Evolutionary conservation across 2,888 invertebrate species (phyloP), one percentile per base, ranked within the genome.

Genomic region (Lamellibrachia columna): DNA sequence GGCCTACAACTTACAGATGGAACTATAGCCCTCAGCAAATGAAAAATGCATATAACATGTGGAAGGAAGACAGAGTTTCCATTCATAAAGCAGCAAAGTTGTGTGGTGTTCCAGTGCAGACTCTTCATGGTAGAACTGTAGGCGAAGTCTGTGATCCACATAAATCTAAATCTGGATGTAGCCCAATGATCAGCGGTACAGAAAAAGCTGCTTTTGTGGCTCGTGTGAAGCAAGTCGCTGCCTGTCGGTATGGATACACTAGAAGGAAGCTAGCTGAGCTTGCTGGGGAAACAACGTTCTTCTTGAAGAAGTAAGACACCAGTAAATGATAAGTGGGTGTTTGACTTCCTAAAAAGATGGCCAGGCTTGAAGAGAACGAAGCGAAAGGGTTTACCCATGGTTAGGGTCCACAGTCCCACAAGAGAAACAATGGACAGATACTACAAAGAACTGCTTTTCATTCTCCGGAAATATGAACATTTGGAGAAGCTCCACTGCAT

Each of bases 401-500:
- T 93, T 11, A 52, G 93, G 3, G 92, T 92, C 8, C 93, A 92
- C 55, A 92, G 75, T 75, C 22, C 75, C 40, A 90, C 90, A 52
- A 53, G 90, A 52, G 93, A 93, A 53, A 90, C 90, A 55, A 90
- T 93, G 11, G n/a, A 60, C 11, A 93, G 90, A 22, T 94, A 94
- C 90, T 93, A 92, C 90, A 52, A 53, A 58, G 94, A 94, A 58
- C 92, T 94, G 22, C 90, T 92, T 15, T 15, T 52, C 53, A 93
- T 93, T 53, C 58, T 94, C 3, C 92, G 93, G 7, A 93, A 93
- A 52, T 93, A 94, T 91, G 75, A 92, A 58, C 91, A 94, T 3
- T 55, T 28, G 22, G 93, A 94, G 55, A 94, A 93, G 91, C 93
- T 93, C 15, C 93, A 94, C 53, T 90, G 93, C 15, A 93, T 94